Conservation (phyloP, 2,797 vertebrate species). For the Cryptoblepharus egeriae region DNA sequence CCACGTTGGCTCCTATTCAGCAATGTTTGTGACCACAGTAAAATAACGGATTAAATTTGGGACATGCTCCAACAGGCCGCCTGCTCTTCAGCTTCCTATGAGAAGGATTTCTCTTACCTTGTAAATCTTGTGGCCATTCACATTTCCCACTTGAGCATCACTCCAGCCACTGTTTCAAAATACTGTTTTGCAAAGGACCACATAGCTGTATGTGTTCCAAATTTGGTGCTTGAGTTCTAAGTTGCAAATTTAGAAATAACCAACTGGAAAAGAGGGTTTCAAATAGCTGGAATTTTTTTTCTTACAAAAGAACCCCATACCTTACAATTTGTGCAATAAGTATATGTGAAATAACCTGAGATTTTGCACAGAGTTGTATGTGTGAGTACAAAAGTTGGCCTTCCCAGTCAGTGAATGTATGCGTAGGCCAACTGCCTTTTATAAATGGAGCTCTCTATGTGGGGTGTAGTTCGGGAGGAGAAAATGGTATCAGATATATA, state of each 20-base stretch:
- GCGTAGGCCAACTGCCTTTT: neutral
- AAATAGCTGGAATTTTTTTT: neutral
- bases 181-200: slow-evolving; percentile 12
- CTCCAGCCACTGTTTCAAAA: neutral
- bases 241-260: slow-evolving; percentile 32
- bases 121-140: slow-evolving; percentile 7
- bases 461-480: neutral
- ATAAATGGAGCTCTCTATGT: neutral
- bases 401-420: neutral
- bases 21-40: slow-evolving; percentile 32
- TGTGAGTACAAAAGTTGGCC: neutral
- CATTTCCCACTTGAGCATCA: slow-evolving; percentile 3
- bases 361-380: neutral
- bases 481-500: neutral
- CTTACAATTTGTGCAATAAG: neutral
- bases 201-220: slow-evolving; percentile 12
- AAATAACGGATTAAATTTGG: slow-evolving; percentile 25
- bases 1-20: slow-evolving; percentile 18
- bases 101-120: slow-evolving; percentile 7
- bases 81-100: neutral
- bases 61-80: neutral
- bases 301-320: neutral
- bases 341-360: neutral
- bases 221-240: slow-evolving; percentile 4
- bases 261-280: slow-evolving; percentile 8